phyloP scores from a whole-genome alignment of 1,140 invertebrate genomes.

The Aphelinus atriplicis region DNA sequence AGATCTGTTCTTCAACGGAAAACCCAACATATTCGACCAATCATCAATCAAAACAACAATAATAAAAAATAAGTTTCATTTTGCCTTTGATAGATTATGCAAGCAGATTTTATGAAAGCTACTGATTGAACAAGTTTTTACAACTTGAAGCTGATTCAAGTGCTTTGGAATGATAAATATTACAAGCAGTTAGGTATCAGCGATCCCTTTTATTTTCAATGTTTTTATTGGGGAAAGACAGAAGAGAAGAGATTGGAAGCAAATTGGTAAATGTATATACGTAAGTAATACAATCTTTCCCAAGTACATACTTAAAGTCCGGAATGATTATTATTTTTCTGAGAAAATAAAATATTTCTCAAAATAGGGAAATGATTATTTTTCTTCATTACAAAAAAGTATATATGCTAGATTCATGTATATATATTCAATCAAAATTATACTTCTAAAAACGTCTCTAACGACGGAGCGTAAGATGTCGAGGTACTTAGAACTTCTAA shows the following conservation, averaged over 20 bases:
- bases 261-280: slow-evolving; percentile 1
- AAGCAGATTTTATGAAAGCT: slow-evolving; percentile 16
- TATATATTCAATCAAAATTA: slow-evolving; percentile 30
- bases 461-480: slow-evolving; percentile 1
- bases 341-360: slow-evolving; percentile 18
- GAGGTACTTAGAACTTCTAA: slow-evolving; percentile 6
- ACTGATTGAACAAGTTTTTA: background rate
- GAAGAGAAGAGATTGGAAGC: slow-evolving; percentile 12
- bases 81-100: background rate
- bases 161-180: slow-evolving; percentile 32
- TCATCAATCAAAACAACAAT: background rate
- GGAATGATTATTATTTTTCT: slow-evolving; percentile 20
- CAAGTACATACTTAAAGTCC: slow-evolving; percentile 30
- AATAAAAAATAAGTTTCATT: slow-evolving; percentile 9
- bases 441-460: slow-evolving; percentile 23
- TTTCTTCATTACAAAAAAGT: slow-evolving; percentile 23
- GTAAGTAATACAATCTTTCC: background rate
- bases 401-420: background rate
- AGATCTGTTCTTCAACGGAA: too few relatives aligned
- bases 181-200: slow-evolving; percentile 9
- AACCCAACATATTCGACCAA: too few relatives aligned
- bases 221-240: slow-evolving; percentile 2
- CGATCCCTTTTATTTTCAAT: background rate
- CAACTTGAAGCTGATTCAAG: slow-evolving; percentile 15
- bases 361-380: slow-evolving; percentile 4